Conservation (phyloP, 2,797 vertebrate species). For the Crocidura indochinensis region DNA sequence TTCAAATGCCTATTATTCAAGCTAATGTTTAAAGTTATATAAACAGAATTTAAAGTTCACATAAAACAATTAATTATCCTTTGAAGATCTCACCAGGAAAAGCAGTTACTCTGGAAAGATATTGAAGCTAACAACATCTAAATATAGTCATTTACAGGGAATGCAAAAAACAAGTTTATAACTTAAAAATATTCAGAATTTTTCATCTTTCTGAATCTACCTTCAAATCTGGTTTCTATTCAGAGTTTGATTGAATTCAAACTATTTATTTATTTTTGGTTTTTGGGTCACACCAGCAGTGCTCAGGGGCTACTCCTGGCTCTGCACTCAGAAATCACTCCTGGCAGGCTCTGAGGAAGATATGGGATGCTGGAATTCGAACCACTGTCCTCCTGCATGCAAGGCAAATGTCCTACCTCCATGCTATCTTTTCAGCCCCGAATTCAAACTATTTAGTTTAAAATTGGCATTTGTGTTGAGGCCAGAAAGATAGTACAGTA, state of each 20-base stretch:
- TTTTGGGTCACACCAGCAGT: too few relatives aligned
- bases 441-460: slow-evolving; percentile 35
- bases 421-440: too few relatives aligned
- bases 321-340: too few relatives aligned
- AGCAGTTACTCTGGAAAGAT: slow-evolving; percentile 19
- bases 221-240: slow-evolving; percentile 39
- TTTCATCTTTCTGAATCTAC: slow-evolving; percentile 15
- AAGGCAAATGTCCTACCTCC: too few relatives aligned
- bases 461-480: background rate
- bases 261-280: slow-evolving; percentile 10
- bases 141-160: slow-evolving; percentile 35
- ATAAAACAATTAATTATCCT: slow-evolving; percentile 54
- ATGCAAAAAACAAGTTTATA: slow-evolving; percentile 19
- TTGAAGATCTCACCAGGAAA: slow-evolving; percentile 56
- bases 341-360: too few relatives aligned
- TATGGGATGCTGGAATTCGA: too few relatives aligned
- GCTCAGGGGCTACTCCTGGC: too few relatives aligned
- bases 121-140: slow-evolving; percentile 62
- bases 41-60: slow-evolving; percentile 60
- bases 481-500: too few relatives aligned
- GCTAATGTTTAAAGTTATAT: slow-evolving; percentile 58
- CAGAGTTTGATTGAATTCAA: slow-evolving; percentile 44
- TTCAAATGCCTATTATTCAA: slow-evolving; percentile 53
- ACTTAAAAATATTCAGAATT: slow-evolving; percentile 56
- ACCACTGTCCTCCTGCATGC: too few relatives aligned